Evolutionary conservation across 2,888 invertebrate species (phyloP), one percentile per base, ranked within the genome.

Genomic region (Limnephilus lunatus): DNA sequence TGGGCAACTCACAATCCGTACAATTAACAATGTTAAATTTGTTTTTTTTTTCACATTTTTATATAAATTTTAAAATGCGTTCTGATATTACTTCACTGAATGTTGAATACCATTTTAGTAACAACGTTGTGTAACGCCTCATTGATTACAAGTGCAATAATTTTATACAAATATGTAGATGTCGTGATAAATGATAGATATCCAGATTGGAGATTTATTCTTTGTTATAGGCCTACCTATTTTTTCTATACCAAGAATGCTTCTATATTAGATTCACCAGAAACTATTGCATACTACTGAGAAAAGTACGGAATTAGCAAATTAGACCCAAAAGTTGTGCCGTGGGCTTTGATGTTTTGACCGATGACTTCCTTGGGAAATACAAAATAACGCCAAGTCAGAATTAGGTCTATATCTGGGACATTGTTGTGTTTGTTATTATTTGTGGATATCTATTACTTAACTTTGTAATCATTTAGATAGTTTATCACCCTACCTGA

Each of bases 301-400:
- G 86, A 86, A 86, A 48, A 86, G 86, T 86, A 7, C 25, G 32
- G n/a, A 86, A 90, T 93, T 92, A 92, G 93, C 91, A 92, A 93
- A 93, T 93, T 93, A 91, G 92, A 88, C 86, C 82, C 80, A 14
- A 90, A 93, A 92, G 85, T 93, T 93, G 68, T 53, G n/a, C 85
- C 30, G 48, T 31, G n/a, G 31, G 53, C 80, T 85, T 91, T 89
- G 39, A 81, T 80, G 87, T 19, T 91, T 90, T 89, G 91, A 91
- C 91, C 85, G 53, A 90, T 92, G 91, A 87, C 39, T 91, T 82
- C 25, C 68, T 80, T 11, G 35, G 90, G 91, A 91, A 87, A 91
- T 35, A 83, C 83, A 35, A 83, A 83, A 83, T 83, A 68, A n/a
- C 9, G 68, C 68, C 7, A 9, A 9, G 68, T 68, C 68, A 68